A percentile compares a stretch with the other conserved stretches of the same genome.
phyloP scores from a whole-genome alignment of 2,888 invertebrate species.

The Leptinotarsa peninsularis region DNA sequence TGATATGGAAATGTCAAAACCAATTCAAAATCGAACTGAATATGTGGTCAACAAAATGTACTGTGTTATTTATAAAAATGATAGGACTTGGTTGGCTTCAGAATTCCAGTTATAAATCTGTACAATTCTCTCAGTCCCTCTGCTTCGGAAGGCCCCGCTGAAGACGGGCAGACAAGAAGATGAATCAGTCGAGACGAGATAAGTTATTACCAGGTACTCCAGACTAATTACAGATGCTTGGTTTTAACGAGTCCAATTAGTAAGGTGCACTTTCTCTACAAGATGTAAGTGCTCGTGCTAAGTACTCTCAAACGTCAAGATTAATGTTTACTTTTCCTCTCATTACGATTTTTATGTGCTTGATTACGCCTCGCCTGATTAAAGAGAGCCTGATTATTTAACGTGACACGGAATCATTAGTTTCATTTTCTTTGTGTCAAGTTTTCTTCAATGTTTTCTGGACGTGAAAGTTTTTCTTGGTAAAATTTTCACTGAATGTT shows the following conservation, averaged over 20 bases:
- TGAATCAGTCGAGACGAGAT: conserved; percentile 14
- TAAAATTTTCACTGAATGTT: too few species aligned
- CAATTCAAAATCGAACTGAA: too few species aligned
- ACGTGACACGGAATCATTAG: too few species aligned
- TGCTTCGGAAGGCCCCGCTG: background rate
- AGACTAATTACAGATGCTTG: conserved; percentile 23
- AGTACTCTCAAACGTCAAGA: background rate
- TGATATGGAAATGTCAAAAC: too few species aligned
- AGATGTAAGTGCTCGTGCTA: conserved; percentile 3
- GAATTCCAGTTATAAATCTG: too few species aligned
- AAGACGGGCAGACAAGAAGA: conserved; percentile 1
- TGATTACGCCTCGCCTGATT: background rate
- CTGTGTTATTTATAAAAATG: too few species aligned
- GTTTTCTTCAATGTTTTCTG: too few species aligned
- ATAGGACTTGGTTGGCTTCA: too few species aligned
- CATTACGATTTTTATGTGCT: conserved; percentile 3
- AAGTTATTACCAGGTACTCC: conserved; percentile 10
- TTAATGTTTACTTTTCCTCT: conserved; percentile 15
- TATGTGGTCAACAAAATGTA: too few species aligned
- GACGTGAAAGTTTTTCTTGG: too few species aligned
- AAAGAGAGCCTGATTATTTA: too few species aligned
- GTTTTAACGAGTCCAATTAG: conserved; percentile 24
- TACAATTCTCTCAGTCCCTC: background rate
- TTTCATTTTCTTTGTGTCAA: too few species aligned
- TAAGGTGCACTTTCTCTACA: conserved; percentile 15